Base-by-base conservation (phyloP, 2,888 invertebrate genomes). In the Melipona bicolor region DNA sequence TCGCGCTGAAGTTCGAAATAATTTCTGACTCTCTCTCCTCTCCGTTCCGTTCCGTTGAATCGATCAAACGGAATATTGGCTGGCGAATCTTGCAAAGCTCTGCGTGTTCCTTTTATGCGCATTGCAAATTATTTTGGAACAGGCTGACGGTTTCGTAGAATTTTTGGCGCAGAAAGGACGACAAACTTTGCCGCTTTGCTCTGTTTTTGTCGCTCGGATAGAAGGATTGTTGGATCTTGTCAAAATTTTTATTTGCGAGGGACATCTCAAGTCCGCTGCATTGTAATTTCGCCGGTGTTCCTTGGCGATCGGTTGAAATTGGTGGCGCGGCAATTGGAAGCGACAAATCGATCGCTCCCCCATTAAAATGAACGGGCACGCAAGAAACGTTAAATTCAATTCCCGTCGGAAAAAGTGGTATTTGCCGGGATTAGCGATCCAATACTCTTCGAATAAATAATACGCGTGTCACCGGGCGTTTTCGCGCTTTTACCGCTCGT, bases 371-470 rank as follows among this genome's bases (percentile, higher is more conserved):
- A 67, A 64, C 61, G 67, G 69, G 59, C 36, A 65, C 69, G 76
- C 76, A 78, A 88, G 81, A 86, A 84, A 81, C 73, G 68, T 81
- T 78, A 71, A 78, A 78, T 79, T 61, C 27, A 77, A 81, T 86
- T 86, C 71, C 69, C 70, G 62, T n/a, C 61, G 69, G 36, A 36
- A 79, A 77, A 84, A 69, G 50, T 73, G 71, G 65, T 72, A 64
- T 79, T 77, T 71, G 74, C 75, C 77, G 69, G 78, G 61, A 71
- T 54, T 36, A 64, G 52, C 69, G 81, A 82, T 88, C 78, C 75
- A 56, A 70, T 78, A 65, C 75, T 74, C 73, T 19, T 61, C 79
- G 77, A 77, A 79, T 83, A 88, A 88, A 88, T 88, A 79, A 81
- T 81, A 73, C 77, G 65, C 78, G 82, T 76, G 79, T 70, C 84